Percentiles rank a stretch among this genome's conserved stretches.
These are phyloP conservation scores for Acrossocheilus fasciatus DNA, from an alignment of 2,797 vertebrate species.

Conservation along the genomic window DNA sequence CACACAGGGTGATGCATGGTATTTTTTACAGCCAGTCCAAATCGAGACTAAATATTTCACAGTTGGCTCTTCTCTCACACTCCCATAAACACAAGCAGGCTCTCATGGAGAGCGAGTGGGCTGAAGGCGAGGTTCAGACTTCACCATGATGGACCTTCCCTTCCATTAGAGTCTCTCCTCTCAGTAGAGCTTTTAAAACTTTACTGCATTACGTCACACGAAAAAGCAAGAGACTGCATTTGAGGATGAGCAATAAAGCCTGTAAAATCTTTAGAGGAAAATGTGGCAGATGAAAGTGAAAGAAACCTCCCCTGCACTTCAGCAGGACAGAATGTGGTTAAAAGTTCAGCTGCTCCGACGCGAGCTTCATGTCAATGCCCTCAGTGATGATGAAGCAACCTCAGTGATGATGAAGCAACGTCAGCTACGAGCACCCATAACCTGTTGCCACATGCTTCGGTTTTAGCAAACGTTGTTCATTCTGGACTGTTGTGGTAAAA, in stretches of 20 bases:
- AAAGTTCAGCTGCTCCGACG: slow-evolving; percentile 4
- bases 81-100: slow-evolving; percentile 14
- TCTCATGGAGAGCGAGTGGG: slow-evolving; percentile 16
- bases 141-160: slow-evolving; percentile 28
- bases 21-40: slow-evolving; percentile 17
- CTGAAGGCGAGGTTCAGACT: slow-evolving; percentile 13
- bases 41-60: slow-evolving; percentile 30
- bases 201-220: slow-evolving; percentile 38
- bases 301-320: background rate
- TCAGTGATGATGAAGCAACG: slow-evolving; percentile 3
- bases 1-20: background rate
- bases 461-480: background rate
- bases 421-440: background rate
- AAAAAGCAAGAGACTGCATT: background rate
- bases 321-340: slow-evolving; percentile 3
- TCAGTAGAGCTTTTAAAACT: slow-evolving; percentile 41
- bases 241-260: background rate
- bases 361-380: background rate
- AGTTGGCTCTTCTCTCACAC: slow-evolving; percentile 7
- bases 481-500: background rate
- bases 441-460: slow-evolving; percentile 28
- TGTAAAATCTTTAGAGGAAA: slow-evolving; percentile 5
- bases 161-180: slow-evolving; percentile 32
- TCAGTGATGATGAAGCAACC: slow-evolving; percentile 12
- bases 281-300: background rate